phyloP scores from a whole-genome alignment of 1,140 invertebrate species.

The Kradibia gibbosae region DNA sequence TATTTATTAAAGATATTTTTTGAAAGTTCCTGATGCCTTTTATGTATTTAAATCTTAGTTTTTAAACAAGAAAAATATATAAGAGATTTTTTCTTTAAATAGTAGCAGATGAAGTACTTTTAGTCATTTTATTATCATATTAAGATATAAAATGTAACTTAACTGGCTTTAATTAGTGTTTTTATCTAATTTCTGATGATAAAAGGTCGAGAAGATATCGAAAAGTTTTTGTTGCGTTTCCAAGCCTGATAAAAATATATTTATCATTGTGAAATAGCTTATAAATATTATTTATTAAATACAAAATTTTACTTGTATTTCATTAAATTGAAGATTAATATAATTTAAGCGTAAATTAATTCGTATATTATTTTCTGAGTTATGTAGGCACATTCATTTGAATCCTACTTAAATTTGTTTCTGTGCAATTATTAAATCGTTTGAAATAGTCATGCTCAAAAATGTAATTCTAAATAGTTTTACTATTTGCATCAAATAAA shows the following conservation, averaged over 20 bases:
- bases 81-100: neutral
- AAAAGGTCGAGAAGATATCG: constrained; percentile 40
- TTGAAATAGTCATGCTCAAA: constrained; percentile 30
- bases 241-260: constrained; percentile 22
- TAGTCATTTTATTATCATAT: constrained; percentile 2
- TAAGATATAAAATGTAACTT: neutral
- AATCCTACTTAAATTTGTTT: constrained; percentile 38
- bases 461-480: constrained; percentile 49
- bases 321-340: constrained; percentile 28
- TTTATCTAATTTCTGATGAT: constrained; percentile 47
- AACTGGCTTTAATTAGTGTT: constrained; percentile 28
- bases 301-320: constrained; percentile 28
- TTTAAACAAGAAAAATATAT: constrained; percentile 1
- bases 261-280: neutral
- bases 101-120: no score
- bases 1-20: no score
- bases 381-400: constrained; percentile 46
- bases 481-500: constrained; percentile 41
- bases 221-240: constrained; percentile 31
- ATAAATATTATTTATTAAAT: neutral
- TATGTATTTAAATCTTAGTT: no score
- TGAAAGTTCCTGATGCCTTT: no score
- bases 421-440: constrained; percentile 17
- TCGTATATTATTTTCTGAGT: constrained; percentile 36
- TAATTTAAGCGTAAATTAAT: constrained; percentile 45